phyloP scores from a whole-genome alignment of 2,888 invertebrate genomes.

The Leucoma salicis region DNA sequence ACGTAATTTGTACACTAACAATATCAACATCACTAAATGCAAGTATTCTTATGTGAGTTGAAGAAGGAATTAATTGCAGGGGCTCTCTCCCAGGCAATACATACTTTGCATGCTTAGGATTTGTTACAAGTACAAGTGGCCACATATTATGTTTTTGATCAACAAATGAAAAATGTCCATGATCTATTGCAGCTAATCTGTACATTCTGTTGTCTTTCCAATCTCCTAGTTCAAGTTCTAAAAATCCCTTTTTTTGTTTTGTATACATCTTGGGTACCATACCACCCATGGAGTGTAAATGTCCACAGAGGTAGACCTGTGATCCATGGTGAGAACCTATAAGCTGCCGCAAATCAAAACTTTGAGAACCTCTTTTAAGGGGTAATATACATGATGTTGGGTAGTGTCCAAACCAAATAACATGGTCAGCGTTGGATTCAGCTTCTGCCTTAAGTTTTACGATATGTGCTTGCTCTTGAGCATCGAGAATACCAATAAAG shows the following conservation, averaged over 20 bases:
- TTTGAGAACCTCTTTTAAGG: constrained; percentile 71
- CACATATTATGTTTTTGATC: constrained; percentile 89
- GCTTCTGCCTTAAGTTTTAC: constrained; percentile 81
- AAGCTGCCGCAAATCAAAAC: constrained; percentile 76
- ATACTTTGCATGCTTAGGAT: constrained; percentile 93
- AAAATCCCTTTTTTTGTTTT: constrained; percentile 89
- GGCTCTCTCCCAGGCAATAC: constrained; percentile 89
- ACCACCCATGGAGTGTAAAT: constrained; percentile 92
- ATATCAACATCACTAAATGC: constrained; percentile 88
- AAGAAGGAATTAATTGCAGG: constrained; percentile 83
- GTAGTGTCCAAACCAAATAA: constrained; percentile 92
- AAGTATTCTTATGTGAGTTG: constrained; percentile 91
- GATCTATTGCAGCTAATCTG: constrained; percentile 92
- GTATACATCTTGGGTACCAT: constrained; percentile 93
- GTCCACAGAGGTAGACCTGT: constrained; percentile 93
- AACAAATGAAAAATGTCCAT: constrained; percentile 92
- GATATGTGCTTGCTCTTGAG: constrained; percentile 81
- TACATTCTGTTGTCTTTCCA: constrained; percentile 96
- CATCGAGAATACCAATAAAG: constrained; percentile 89
- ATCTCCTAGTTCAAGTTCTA: constrained; percentile 95
- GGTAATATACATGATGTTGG: constrained; percentile 93
- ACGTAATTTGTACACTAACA: constrained; percentile 84
- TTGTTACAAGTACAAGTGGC: constrained; percentile 93
- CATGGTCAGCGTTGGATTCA: constrained; percentile 65
- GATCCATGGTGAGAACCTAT: constrained; percentile 83